Percentiles rank a stretch among this genome's conserved stretches.
These are phyloP conservation scores for Eristalis pertinax DNA, from an alignment of 2,888 invertebrate species.

Conservation along the genomic window DNA sequence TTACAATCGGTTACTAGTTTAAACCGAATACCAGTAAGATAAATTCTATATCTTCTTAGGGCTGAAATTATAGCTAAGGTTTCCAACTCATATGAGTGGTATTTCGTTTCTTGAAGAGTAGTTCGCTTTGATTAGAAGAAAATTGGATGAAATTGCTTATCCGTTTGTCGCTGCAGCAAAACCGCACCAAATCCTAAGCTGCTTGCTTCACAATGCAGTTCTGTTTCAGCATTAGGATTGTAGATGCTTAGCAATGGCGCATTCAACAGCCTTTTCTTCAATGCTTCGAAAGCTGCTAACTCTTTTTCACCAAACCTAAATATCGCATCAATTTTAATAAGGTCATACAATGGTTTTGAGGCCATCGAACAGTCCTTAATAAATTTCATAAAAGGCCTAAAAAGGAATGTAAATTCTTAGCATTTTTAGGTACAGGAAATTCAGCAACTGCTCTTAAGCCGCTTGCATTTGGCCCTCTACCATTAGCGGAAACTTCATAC, in stretches of 20 bases:
- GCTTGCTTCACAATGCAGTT: neutral
- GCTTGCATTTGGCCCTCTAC: no score
- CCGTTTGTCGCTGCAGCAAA: slow-evolving; percentile 48
- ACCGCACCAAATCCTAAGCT: slow-evolving; percentile 74
- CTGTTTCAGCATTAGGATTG: slow-evolving; percentile 62
- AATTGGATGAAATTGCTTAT: slow-evolving; percentile 74
- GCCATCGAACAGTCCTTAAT: no score
- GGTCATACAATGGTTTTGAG: no score
- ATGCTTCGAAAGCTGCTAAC: neutral
- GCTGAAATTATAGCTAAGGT: slow-evolving; percentile 36
- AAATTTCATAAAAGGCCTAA: no score
- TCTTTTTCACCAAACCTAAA: no score
- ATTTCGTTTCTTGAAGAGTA: slow-evolving; percentile 57
- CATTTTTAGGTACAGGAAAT: no score
- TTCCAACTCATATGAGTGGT: slow-evolving; percentile 76
- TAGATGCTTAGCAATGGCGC: slow-evolving; percentile 74
- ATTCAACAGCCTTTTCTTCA: slow-evolving; percentile 26
- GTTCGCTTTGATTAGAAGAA: slow-evolving; percentile 75
- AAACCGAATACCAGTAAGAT: slow-evolving; percentile 73
- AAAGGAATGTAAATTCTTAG: no score
- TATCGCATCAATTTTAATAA: no score
- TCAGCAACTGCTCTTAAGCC: no score
- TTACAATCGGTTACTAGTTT: no score
- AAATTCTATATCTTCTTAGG: slow-evolving; percentile 73
- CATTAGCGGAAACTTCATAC: no score